Evolutionary conservation across 2,888 invertebrate genomes (phyloP).

Genomic region (Meganola albula): DNA sequence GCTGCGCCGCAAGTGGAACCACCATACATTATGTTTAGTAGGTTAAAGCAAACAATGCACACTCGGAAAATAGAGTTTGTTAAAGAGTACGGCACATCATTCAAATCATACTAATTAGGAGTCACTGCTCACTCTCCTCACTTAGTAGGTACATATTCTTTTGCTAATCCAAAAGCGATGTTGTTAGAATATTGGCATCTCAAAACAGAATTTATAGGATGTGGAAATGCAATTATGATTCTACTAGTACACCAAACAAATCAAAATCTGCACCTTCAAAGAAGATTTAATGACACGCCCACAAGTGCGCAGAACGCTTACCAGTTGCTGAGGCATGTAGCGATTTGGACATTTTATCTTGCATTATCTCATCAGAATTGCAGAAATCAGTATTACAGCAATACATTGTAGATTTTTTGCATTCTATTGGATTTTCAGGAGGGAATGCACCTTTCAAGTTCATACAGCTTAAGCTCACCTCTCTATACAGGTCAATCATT

Average conservation of each 20-base stretch:
- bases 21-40: constrained; percentile 77
- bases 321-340: constrained; percentile 49
- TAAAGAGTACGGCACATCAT: constrained; percentile 67
- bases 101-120: constrained; percentile 57
- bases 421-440: constrained; percentile 67
- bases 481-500: constrained; percentile 56
- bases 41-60: constrained; percentile 78
- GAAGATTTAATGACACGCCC: constrained; percentile 52
- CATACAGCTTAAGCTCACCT: constrained; percentile 76
- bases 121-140: constrained; percentile 43
- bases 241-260: constrained; percentile 72
- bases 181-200: constrained; percentile 72
- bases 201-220: constrained; percentile 70
- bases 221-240: constrained; percentile 64
- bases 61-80: constrained; percentile 68
- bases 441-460: constrained; percentile 70
- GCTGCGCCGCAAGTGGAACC: constrained; percentile 80
- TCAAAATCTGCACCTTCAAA: constrained; percentile 60
- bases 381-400: constrained; percentile 68
- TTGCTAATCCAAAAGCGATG: constrained; percentile 71
- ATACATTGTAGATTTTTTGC: constrained; percentile 57
- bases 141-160: constrained; percentile 67
- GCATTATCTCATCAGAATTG: constrained; percentile 60
- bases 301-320: constrained; percentile 59
- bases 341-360: constrained; percentile 50